Base-by-base conservation (phyloP, 2,797 vertebrate species). In the Schizopygopsis pylzovi region DNA sequence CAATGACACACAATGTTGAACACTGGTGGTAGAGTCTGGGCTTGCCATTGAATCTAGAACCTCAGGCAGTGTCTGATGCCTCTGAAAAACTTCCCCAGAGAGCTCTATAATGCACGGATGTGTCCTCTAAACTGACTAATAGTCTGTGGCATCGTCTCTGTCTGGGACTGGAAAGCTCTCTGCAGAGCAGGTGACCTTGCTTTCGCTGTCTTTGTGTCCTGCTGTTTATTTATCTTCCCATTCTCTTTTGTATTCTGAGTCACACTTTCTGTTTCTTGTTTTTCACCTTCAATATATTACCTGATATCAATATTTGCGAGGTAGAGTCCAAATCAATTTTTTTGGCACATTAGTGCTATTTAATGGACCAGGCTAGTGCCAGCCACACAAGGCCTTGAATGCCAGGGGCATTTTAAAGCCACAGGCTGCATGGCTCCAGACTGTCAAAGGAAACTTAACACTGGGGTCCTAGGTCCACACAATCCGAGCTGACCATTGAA, bases 121-220 rank as follows among this genome's bases (percentile, higher is more conserved):
- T 52, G 68, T 85, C 84, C 78, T 85, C 68, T 79, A 81, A 61
- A 59, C 78, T 75, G 68, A 65, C 25, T 63, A 81, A 81, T 52
- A 77, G 72, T 52, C 72, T 47, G 54, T 79, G 79, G 18, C 72
- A n/a, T 33, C 7, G 25, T 47, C 33, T 56, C 45, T 67, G 56
- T 79, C 67, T 37, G 83, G 80, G 75, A 79, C 54, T 43, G 22
- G 18, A 10, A 33, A 11, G 47, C 43, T 67, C 43, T 78, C 43
- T 45, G 75, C 87, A 85, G 80, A 83, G 80, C 25, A 33, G 45
- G 41, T 61, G 63, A 82, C 80, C 80, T 86, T 78, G 63, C 33
- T 49, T 33, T 72, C 56, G 39, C 20, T 39, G 4, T 47, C 45
- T 71, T 28, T 59, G n/a, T 84, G 37, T 73, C 45, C 18, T 43